These are phyloP conservation scores for Caenorhabditis virilis DNA, from an alignment of 2,888 invertebrate genomes.

Conservation along the genomic window DNA sequence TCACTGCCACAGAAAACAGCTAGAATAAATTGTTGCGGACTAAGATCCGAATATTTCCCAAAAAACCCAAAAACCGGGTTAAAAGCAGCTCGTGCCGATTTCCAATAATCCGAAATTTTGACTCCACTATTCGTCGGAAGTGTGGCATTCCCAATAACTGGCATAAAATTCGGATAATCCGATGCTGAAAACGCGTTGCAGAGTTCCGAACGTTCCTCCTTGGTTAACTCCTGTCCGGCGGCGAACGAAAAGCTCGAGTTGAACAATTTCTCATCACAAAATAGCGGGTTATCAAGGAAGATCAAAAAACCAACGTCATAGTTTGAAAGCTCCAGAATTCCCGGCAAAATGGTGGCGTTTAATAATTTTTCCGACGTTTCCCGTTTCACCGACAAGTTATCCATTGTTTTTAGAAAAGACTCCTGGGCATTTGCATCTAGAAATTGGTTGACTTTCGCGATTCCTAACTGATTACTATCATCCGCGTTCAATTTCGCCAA, in stretches of 20 bases:
- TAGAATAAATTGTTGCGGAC: slow-evolving; percentile 11
- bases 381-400: no score
- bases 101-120: background rate
- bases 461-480: background rate
- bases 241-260: slow-evolving; percentile 20
- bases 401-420: no score
- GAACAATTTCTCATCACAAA: slow-evolving; percentile 28
- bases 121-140: slow-evolving; percentile 18
- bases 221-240: slow-evolving; percentile 11
- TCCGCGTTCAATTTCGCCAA: slow-evolving; percentile 19
- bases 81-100: slow-evolving; percentile 4
- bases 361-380: background rate
- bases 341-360: background rate
- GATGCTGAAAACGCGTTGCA: slow-evolving; percentile 15
- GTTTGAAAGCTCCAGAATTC: background rate
- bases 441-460: background rate
- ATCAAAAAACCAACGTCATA: slow-evolving; percentile 4
- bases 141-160: slow-evolving; percentile 7
- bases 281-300: slow-evolving; percentile 28
- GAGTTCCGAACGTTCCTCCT: slow-evolving; percentile 14
- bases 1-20: slow-evolving; percentile 41
- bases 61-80: slow-evolving; percentile 19
- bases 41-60: slow-evolving; percentile 24
- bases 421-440: no score
- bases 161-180: slow-evolving; percentile 12